A percentile compares a stretch with the other conserved stretches of the same genome.
Evolutionary conservation across 2,113 vertebrate species (phyloP).

Genomic region (Ptyas mucosa): DNA sequence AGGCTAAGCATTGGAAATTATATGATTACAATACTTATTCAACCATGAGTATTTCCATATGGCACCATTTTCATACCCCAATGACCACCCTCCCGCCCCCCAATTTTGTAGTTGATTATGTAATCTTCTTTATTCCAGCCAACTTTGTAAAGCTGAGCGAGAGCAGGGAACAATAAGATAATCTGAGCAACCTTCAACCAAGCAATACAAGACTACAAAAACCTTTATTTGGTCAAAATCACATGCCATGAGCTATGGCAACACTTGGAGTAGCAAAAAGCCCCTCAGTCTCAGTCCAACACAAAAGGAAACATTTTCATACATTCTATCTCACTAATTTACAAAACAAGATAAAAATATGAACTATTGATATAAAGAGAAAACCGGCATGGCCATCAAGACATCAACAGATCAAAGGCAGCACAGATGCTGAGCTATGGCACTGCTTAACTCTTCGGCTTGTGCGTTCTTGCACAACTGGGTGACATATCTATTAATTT

Average conservation of each 20-base stretch:
- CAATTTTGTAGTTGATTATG: neutral
- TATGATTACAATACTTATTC: neutral
- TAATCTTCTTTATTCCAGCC: neutral
- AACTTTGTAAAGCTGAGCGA: neutral
- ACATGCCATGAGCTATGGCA: neutral
- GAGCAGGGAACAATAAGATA: neutral
- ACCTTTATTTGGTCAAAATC: neutral
- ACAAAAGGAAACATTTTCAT: neutral
- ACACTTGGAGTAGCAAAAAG: neutral
- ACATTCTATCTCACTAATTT: neutral
- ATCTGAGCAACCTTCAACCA: neutral
- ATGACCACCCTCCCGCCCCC: neutral
- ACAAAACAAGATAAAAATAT: neutral
- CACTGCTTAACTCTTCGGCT: neutral
- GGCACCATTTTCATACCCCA: neutral
- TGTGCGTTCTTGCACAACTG: neutral
- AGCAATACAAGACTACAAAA: neutral
- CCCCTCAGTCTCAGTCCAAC: neutral
- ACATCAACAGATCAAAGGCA: neutral
- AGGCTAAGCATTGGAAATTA: neutral
- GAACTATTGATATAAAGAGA: neutral
- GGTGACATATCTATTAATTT: neutral
- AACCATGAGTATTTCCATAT: neutral
- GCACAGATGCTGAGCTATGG: neutral
- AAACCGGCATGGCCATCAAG: neutral